These are phyloP conservation scores for Rhagoletis zephyria DNA, from an alignment of 1,140 invertebrate genomes.

Conservation along the genomic window DNA sequence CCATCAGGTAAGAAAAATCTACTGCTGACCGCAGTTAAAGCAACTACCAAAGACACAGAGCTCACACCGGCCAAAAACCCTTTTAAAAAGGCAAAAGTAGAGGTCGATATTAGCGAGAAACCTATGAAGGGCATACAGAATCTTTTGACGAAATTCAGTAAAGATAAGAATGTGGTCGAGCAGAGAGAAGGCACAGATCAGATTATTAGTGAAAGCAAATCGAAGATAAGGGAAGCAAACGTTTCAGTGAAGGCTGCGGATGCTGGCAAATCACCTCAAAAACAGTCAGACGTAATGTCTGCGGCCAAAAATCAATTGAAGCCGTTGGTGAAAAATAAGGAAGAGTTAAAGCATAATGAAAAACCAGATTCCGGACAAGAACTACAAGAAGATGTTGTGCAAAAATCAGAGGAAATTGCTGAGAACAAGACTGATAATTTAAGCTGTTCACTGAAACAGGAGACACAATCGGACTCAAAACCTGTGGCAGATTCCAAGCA, in stretches of 20 bases:
- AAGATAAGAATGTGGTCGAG: not conserved
- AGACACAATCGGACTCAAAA: not conserved
- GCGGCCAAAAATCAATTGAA: not conserved
- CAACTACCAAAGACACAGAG: not conserved
- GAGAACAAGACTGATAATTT: not conserved
- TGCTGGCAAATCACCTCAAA: not conserved
- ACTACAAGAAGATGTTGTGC: no score
- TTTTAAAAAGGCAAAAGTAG: not conserved
- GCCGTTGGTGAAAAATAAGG: not conserved
- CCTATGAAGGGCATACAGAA: not conserved
- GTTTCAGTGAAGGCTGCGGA: not conserved
- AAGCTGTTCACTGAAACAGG: not conserved
- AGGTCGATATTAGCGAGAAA: not conserved
- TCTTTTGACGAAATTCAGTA: constrained; percentile 15
- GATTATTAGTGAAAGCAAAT: not conserved
- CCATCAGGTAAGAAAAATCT: not conserved
- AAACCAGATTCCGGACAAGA: not conserved
- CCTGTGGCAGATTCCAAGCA: not conserved
- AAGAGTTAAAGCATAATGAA: not conserved
- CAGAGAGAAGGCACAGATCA: not conserved
- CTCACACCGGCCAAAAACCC: not conserved
- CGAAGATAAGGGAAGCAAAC: not conserved
- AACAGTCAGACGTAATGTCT: not conserved
- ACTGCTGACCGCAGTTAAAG: not conserved
- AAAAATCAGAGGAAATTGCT: not conserved